Base-by-base conservation (phyloP, 2,888 invertebrate species). In the Scaptomyza polygonia region DNA sequence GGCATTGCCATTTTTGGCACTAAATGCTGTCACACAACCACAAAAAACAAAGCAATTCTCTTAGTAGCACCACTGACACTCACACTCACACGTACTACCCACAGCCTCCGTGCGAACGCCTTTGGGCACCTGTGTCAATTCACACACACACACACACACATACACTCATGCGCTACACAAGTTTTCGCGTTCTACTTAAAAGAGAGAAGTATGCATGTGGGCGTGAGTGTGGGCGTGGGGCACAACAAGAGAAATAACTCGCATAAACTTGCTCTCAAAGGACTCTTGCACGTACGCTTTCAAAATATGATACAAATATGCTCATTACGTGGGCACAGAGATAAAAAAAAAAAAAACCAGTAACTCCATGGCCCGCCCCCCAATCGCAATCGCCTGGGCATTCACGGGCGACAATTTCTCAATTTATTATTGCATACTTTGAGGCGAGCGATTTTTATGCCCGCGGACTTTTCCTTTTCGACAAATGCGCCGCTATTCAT, bases 341-440 rank as follows among this genome's bases (percentile, higher is more conserved):
- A 34, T 30, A 32, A 12, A 29, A 29, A 29, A n/a, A n/a, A n/a
- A n/a, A n/a, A n/a, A n/a, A n/a, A n/a, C n/a, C 29, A 29, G 9
- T 1, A 29, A 29, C 29, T 29, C 7, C 29, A 9, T 8, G 9
- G 1, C 29, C 29, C 29, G 1, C 29, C 29, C 29, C 3, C 21
- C 3, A 21, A 21, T 21, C 21, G 3, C 21, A 21, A 21, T 21
- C 3, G 21, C 2, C 2, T 21, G 21, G 21, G 3, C 3, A 2
- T 21, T 21, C 21, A 29, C 36, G 14, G 34, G 62, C 72, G 69
- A 86, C 80, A 82, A 86, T 86, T 70, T 68, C 76, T 86, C 83
- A 82, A 86, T 82, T 82, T 82, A 82, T 82, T 83, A 79, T 86
- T 86, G 81, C 86, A 83, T 83, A 83, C 77, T 82, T 83, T 83